Evolutionary conservation across 1,140 invertebrate genomes (phyloP).

Genomic region (Adoxophyes honmai): DNA sequence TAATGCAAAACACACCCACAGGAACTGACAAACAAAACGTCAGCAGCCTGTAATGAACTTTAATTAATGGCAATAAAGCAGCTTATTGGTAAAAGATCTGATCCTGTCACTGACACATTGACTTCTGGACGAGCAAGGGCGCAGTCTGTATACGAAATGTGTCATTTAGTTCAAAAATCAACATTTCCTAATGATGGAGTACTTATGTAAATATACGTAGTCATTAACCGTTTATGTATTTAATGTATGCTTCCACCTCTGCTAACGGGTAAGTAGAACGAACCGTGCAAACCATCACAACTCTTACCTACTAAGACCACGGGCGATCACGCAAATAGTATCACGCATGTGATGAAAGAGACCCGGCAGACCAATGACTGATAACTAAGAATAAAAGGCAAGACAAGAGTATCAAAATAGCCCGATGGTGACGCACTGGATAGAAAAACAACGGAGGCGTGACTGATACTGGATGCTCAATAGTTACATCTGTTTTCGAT

Average conservation of each 20-base stretch:
- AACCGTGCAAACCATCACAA: too few relatives aligned
- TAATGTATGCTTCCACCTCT: too few relatives aligned
- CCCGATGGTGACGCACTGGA: background rate
- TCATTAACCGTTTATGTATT: too few relatives aligned
- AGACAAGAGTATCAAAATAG: background rate
- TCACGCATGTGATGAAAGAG: too few relatives aligned
- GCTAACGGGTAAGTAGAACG: too few relatives aligned
- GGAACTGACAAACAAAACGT: background rate
- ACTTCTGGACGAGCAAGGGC: background rate
- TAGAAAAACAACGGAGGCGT: constrained; percentile 8
- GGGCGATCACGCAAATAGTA: too few relatives aligned
- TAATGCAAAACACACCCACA: constrained; percentile 1
- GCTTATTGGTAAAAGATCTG: background rate
- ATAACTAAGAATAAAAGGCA: background rate
- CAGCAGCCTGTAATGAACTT: background rate
- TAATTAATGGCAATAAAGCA: background rate
- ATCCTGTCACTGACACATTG: background rate
- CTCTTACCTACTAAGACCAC: too few relatives aligned
- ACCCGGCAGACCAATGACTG: background rate
- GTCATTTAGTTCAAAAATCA: too few relatives aligned
- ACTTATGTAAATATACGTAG: too few relatives aligned
- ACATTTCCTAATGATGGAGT: too few relatives aligned
- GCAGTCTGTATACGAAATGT: too few relatives aligned
- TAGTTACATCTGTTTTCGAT: background rate
- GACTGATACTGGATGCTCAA: background rate